phyloP scores from a whole-genome alignment of 1,140 invertebrate species.

The Drosophila melanica region DNA sequence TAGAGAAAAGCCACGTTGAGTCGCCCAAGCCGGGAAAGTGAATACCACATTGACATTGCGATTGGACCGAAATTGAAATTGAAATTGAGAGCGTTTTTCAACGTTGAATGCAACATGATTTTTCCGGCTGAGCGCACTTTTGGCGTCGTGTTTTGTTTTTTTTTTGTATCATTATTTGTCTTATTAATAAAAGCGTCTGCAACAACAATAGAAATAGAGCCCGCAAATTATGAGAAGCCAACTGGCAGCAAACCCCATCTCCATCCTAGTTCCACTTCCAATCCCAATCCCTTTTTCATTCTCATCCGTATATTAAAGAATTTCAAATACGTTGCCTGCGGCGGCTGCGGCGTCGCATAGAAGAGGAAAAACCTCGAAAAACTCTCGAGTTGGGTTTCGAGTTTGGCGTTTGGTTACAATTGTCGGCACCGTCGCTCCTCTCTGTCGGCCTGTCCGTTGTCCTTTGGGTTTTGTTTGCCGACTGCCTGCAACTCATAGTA shows the following conservation, averaged over 20 bases:
- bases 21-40: constrained; percentile 19
- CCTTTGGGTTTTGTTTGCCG: constrained; percentile 42
- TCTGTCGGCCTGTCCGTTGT: constrained; percentile 19
- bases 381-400: constrained; percentile 43
- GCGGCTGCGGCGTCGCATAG: constrained; percentile 36
- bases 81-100: not conserved
- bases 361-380: constrained; percentile 44
- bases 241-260: constrained; percentile 4
- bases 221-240: constrained; percentile 50
- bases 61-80: constrained; percentile 9
- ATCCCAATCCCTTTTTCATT: not conserved
- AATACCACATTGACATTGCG: constrained; percentile 21
- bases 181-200: constrained; percentile 59
- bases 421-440: constrained; percentile 11
- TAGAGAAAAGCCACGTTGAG: constrained; percentile 42
- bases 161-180: constrained; percentile 59
- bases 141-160: constrained; percentile 15
- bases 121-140: constrained; percentile 59
- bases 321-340: constrained; percentile 47
- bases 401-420: constrained; percentile 63
- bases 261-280: not conserved
- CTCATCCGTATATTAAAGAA: constrained; percentile 34
- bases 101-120: constrained; percentile 29
- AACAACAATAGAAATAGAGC: constrained; percentile 54
- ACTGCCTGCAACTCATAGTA: constrained; percentile 47